These are phyloP conservation scores for Myotis lucifugus DNA, from an alignment of 2,113 vertebrate species.

Conservation along the genomic window DNA sequence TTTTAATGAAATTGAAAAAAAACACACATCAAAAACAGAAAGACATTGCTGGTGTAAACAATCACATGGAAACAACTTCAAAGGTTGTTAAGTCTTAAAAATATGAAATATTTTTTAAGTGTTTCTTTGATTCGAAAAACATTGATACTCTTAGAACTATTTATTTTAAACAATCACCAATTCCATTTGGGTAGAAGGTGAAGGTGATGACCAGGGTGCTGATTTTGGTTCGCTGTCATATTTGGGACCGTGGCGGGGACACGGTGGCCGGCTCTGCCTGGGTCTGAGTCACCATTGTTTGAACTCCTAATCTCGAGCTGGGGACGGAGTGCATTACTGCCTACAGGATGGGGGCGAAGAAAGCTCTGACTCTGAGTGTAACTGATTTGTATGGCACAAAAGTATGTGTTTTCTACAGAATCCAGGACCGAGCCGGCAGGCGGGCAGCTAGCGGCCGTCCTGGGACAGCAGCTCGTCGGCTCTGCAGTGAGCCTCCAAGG, in stretches of 20 bases:
- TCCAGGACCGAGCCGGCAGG: slow-evolving; percentile 60
- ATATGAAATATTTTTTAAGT: slow-evolving; percentile 49
- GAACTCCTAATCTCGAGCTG: slow-evolving; percentile 88
- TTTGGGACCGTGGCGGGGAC: slow-evolving; percentile 61
- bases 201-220: slow-evolving; percentile 33
- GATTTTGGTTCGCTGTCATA: not conserved
- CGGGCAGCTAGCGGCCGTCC: slow-evolving; percentile 91
- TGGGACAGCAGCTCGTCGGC: slow-evolving; percentile 94
- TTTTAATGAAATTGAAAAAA: slow-evolving; percentile 57
- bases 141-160: slow-evolving; percentile 66
- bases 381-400: slow-evolving; percentile 89
- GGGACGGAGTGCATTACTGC: slow-evolving; percentile 85
- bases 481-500: slow-evolving; percentile 95
- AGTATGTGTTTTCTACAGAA: slow-evolving; percentile 83
- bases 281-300: slow-evolving; percentile 91
- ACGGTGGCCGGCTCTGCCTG: slow-evolving; percentile 66
- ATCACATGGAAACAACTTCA: slow-evolving; percentile 65
- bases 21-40: accelerated
- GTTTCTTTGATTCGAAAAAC: slow-evolving; percentile 67
- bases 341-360: slow-evolving; percentile 85
- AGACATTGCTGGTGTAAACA: slow-evolving; percentile 74
- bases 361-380: slow-evolving; percentile 84
- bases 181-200: slow-evolving; percentile 15
- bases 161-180: slow-evolving; percentile 33
- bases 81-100: slow-evolving; percentile 74